phyloP scores from a whole-genome alignment of 1,140 invertebrate species.

The Calosoma granatense region DNA sequence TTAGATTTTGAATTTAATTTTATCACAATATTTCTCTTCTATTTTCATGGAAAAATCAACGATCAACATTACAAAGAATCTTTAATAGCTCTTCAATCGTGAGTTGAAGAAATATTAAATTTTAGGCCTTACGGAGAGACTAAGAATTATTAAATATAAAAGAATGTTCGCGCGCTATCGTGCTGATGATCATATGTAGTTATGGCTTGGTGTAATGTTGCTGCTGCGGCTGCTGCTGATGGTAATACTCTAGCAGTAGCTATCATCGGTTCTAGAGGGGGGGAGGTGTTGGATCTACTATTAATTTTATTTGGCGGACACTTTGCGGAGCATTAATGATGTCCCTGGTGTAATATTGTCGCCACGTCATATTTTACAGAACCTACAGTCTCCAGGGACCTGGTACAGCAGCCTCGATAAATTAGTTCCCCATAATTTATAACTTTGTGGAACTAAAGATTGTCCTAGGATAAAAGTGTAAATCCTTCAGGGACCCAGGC shows the following conservation, averaged over 20 bases:
- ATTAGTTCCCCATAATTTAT: conserved; percentile 24
- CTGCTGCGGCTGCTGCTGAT: too few species aligned
- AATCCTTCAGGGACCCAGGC: neutral
- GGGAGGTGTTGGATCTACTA: conserved; percentile 24
- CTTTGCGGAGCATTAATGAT: conserved; percentile 37
- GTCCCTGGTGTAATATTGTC: conserved; percentile 35
- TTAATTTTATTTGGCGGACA: conserved; percentile 37
- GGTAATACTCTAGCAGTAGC: neutral
- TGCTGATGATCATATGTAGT: too few species aligned
- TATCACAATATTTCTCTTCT: too few species aligned
- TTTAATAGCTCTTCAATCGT: too few species aligned
- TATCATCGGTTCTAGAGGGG: neutral
- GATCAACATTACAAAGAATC: too few species aligned
- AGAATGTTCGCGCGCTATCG: too few species aligned
- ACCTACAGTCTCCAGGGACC: conserved; percentile 17
- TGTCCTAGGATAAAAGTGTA: neutral
- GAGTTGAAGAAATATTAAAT: too few species aligned
- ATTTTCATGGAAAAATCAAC: too few species aligned
- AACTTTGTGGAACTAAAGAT: conserved; percentile 4
- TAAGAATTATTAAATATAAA: too few species aligned
- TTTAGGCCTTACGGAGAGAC: too few species aligned
- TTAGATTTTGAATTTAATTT: too few species aligned
- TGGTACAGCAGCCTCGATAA: conserved; percentile 28
- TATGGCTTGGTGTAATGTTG: too few species aligned
- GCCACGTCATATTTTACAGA: conserved; percentile 33